These are phyloP conservation scores for Taxidea taxus DNA, from an alignment of 2,113 vertebrate species.

Conservation along the genomic window DNA sequence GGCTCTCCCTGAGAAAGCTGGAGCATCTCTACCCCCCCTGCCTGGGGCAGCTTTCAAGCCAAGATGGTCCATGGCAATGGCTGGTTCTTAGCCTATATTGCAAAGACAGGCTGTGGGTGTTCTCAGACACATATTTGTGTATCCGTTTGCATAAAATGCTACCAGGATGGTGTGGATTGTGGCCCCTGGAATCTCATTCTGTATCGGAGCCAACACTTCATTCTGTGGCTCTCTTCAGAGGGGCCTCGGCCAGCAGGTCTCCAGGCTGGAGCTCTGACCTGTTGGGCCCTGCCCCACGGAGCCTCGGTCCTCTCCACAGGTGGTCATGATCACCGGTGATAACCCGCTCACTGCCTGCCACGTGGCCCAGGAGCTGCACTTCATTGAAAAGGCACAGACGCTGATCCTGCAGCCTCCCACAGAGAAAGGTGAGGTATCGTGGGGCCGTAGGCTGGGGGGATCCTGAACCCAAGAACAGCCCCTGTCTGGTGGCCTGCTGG, in stretches of 20 bases:
- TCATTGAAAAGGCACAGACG: constrained; percentile 88
- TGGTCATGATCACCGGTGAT: constrained; percentile 99
- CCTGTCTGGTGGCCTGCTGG: not conserved
- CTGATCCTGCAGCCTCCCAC: constrained; percentile 87
- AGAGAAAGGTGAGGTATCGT: constrained; percentile 42
- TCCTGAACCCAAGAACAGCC: not conserved
- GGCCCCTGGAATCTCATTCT: not conserved
- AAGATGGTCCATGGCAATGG: not conserved
- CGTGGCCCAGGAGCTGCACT: constrained; percentile 94
- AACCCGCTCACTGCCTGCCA: constrained; percentile 97
- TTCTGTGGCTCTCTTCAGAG: not conserved
- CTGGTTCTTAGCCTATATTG: not conserved
- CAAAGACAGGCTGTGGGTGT: not conserved
- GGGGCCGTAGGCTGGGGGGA: not conserved
- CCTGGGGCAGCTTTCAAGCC: not conserved
- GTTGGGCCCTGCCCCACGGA: not conserved
- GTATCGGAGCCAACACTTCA: not conserved
- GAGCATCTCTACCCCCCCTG: not conserved
- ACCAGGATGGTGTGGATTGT: not conserved
- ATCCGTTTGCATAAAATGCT: rapidly evolving
- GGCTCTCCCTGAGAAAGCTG: not conserved
- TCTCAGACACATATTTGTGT: rapidly evolving
- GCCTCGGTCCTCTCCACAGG: constrained; percentile 69
- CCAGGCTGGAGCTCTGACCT: not conserved
- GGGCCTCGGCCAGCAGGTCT: not conserved